Conservation (phyloP, 2,888 invertebrate genomes). For the Volucella bombylans region DNA sequence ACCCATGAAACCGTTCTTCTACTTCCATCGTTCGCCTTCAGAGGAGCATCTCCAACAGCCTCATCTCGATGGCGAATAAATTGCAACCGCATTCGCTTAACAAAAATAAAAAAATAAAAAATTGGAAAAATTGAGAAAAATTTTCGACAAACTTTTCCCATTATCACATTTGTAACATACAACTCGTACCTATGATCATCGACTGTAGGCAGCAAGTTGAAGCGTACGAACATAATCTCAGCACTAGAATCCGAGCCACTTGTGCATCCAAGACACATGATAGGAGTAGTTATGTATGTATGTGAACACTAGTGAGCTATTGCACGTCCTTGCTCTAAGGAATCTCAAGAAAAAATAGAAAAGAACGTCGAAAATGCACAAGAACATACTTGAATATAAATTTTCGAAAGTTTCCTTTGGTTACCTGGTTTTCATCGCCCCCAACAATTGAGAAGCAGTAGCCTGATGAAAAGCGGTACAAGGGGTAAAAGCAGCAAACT, state of each 20-base stretch:
- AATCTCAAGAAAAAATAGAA: neutral
- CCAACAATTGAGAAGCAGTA: neutral
- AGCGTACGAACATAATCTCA: constrained; percentile 20
- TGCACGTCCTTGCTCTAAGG: constrained; percentile 1
- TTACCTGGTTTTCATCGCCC: neutral
- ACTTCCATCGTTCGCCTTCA: constrained; percentile 25
- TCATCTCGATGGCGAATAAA: constrained; percentile 34
- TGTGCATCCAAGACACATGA: constrained; percentile 54
- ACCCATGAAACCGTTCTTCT: constrained; percentile 64
- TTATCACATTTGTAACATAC: constrained; percentile 70
- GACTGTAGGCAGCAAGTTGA: neutral
- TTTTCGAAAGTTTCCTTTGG: constrained; percentile 52
- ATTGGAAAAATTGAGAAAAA: constrained; percentile 28
- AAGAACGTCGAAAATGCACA: constrained; percentile 25
- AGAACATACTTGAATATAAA: constrained; percentile 62
- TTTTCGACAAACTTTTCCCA: constrained; percentile 68
- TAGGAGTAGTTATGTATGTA: neutral
- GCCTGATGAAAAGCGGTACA: neutral
- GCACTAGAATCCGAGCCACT: constrained; percentile 24
- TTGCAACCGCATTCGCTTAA: constrained; percentile 55
- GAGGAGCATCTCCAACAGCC: neutral
- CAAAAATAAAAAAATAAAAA: no score
- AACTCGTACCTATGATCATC: constrained; percentile 64
- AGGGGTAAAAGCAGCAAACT: neutral
- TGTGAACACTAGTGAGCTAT: neutral